Evolutionary conservation across 2,113 vertebrate genomes (phyloP), one percentile per base, ranked within the genome.

Genomic region (Cyanoliseus patagonus): DNA sequence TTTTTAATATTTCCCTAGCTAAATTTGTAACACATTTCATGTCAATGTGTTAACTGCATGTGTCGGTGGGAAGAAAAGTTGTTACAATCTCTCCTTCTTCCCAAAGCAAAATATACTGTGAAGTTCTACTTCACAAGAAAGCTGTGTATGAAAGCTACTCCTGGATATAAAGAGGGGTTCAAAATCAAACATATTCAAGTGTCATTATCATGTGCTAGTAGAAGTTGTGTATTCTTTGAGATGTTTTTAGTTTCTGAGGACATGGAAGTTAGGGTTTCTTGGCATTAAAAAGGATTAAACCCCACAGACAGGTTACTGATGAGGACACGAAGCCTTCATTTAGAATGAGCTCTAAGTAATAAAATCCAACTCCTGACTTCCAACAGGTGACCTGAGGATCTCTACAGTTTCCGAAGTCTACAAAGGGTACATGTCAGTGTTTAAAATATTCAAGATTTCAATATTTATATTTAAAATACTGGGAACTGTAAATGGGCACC

Each of bases 401-500:
- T 31, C 41, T 35, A 70, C 1, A 4, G 33, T 33, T 70, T 84
- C 62, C 28, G 28, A 69, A 76, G 20, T 44, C 72, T 89, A 83
- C 67, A 94, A 92, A 42, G 17, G 13, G 16, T n/a, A 69, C 0
- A 0, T n/a, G 31, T 63, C 42, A 90, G 15, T 66, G 84, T 75
- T 78, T 62, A 92, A 83, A 30, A 52, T 82, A 77, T 88, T 83
- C 85, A 94, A 76, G 33, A 88, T 61, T 80, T 94, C 81, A 44
- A 28, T 86, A 80, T 90, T 88, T 92, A 55, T 81, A 87, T 86
- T 94, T 61, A 30, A 97, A 97, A 94, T 47, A 68, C 68, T 81
- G 44, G 80, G 53, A 75, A 83, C 83, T 57, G 46, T 66, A 83
- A 95, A 82, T 23, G 68, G 59, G 49, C 85, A 44, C 15, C 67